phyloP scores from a whole-genome alignment of 2,113 vertebrate species.

The Aegotheles bennettii region DNA sequence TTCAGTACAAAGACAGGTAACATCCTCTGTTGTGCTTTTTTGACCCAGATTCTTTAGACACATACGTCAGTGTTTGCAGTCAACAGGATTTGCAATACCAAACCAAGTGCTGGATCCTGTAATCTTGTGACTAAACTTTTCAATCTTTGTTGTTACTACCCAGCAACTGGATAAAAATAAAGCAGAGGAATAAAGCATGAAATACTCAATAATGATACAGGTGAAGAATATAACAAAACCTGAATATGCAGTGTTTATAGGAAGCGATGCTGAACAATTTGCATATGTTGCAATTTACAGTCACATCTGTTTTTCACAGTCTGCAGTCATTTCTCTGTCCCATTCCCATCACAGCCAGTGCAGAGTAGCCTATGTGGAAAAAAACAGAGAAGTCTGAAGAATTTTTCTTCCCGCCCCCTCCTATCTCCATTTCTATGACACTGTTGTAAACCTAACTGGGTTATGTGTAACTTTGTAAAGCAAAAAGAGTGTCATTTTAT shows the following conservation, averaged over 20 bases:
- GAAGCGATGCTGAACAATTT: background rate
- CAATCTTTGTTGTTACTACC: background rate
- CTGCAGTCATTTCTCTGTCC: background rate
- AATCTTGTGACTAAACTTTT: slow-evolving; percentile 8
- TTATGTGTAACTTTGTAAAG: background rate
- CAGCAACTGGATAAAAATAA: background rate
- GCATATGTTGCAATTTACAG: background rate
- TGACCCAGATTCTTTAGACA: slow-evolving; percentile 19
- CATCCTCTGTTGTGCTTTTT: slow-evolving; percentile 5
- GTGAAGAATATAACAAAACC: background rate
- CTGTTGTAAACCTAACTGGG: background rate
- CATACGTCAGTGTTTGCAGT: background rate
- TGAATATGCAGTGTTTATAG: background rate
- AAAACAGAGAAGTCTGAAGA: background rate
- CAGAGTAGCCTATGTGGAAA: background rate
- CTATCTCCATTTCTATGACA: background rate
- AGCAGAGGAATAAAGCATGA: background rate
- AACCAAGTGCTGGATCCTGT: background rate
- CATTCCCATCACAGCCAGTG: background rate
- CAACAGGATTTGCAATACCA: slow-evolving; percentile 4
- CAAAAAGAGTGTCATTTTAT: accelerated
- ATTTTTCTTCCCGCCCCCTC: background rate
- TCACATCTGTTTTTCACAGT: background rate
- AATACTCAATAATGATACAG: background rate
- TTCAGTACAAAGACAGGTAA: slow-evolving; percentile 37